Evolutionary conservation across 2,797 vertebrate genomes (phyloP), one percentile per base, ranked within the genome.

Genomic region (Alfaro cultratus): DNA sequence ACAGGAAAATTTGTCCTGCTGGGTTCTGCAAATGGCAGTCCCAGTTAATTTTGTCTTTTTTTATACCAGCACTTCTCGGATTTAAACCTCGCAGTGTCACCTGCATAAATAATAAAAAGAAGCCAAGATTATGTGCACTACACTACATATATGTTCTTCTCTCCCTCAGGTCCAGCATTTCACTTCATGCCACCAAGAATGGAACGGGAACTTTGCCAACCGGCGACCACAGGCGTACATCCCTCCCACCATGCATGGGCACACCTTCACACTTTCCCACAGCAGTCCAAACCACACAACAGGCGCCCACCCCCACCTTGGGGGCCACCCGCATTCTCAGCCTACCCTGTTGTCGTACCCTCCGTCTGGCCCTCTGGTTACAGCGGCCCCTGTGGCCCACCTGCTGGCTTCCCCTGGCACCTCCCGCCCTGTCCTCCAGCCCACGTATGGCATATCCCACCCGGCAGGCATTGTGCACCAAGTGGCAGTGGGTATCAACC

Each of bases 401-500:
- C 96, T 99, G 77, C 93, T 99, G 76, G 97, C 98, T 81, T 99
- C 99, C 16, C 97, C 99, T 0, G 98, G 97, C 87, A 92, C 96
- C 92, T 97, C 99, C 31, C 94, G 95, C 82, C 96, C 98, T 8
- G 81, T 99, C 90, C 94, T 99, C 74, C 98, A 97, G 84, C 97
- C 96, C 76, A 96, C 96, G 77, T 99, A 98, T 92, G 96, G 78
- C 91, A 94, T 99, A 73, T 96, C 97, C 87, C 98, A 97, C 86
- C 96, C 97, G 1, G 87, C 95, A 75, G 97, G 96, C 91, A 93
- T 99, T 73, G 94, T 99, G 85, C 98, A 98, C 95, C 98, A 99
- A 79, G 96, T 99, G 83, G 97, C 98, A 0, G 95, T 99, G 88
- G 98, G 99, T 94, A 97, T 99, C 95, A 97, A 99, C 85, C 97